Percentiles rank a stretch among this genome's conserved stretches.
Conservation (phyloP, 2,888 invertebrate species). For the Ametastegia equiseti region DNA sequence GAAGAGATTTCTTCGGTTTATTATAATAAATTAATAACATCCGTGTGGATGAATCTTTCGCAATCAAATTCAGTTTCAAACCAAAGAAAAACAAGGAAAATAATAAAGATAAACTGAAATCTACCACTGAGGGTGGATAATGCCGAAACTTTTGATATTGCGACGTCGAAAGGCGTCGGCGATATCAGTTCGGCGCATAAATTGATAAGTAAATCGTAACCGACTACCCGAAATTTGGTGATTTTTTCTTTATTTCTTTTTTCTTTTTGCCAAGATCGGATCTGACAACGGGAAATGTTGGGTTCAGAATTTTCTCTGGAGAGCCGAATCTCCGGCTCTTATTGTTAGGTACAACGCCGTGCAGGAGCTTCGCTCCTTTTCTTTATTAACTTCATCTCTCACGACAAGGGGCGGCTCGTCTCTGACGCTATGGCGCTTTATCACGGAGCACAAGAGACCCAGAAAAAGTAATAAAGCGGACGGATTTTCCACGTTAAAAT, state of each 20-base stretch:
- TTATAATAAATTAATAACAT: neutral
- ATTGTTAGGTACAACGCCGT: neutral
- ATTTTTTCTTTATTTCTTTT: neutral
- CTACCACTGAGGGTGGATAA: neutral
- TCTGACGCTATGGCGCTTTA: neutral
- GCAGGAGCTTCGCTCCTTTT: neutral
- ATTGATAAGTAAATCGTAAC: neutral
- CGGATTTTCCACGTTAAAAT: neutral
- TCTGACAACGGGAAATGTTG: neutral
- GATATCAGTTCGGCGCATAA: neutral
- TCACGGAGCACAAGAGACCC: conserved; percentile 1
- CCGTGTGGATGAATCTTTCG: neutral
- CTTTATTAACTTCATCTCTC: conserved; percentile 2
- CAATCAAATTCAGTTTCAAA: too few species aligned
- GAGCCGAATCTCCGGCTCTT: neutral
- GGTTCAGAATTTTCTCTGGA: neutral
- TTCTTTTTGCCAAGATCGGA: too few species aligned
- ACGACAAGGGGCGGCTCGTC: neutral
- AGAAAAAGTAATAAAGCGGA: neutral
- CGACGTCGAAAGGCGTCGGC: neutral
- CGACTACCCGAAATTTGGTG: neutral
- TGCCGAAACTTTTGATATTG: neutral
- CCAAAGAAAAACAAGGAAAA: neutral
- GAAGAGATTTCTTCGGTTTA: neutral
- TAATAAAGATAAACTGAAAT: neutral